These are phyloP conservation scores for Arctocebus calabarensis DNA, from an alignment of 2,797 vertebrate species.

Conservation along the genomic window DNA sequence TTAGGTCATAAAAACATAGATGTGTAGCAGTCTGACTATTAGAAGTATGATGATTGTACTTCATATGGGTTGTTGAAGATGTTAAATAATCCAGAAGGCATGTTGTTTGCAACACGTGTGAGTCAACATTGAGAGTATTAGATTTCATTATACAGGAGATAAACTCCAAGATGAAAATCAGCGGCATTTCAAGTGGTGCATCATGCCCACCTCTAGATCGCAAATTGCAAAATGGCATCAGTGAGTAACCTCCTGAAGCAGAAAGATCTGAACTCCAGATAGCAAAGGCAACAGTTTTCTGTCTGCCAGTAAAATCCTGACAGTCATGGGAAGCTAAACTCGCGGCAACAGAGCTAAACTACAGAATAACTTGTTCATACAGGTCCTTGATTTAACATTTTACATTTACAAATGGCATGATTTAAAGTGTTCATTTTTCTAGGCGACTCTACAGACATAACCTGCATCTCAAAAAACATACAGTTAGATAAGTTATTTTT, in stretches of 20 bases:
- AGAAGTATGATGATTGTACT: neutral
- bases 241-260: conserved; percentile 38
- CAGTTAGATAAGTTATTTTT: neutral
- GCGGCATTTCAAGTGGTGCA: conserved; percentile 58
- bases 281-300: conserved; percentile 60
- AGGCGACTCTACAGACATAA: neutral
- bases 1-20: neutral
- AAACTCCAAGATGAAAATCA: conserved; percentile 62
- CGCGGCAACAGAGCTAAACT: neutral
- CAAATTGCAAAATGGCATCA: conserved; percentile 64
- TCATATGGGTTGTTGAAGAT: neutral
- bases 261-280: conserved; percentile 64
- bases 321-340: neutral
- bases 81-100: neutral
- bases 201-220: conserved; percentile 39
- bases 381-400: neutral
- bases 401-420: neutral
- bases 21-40: neutral
- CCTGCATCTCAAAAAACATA: neutral
- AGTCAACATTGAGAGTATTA: neutral
- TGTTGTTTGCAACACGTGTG: neutral
- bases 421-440: neutral
- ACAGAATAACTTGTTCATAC: neutral
- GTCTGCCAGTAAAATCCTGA: conserved; percentile 35
- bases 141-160: conserved; percentile 19